Conservation (phyloP, 2,888 invertebrate species). For the Polydrusus pterygomalis region DNA sequence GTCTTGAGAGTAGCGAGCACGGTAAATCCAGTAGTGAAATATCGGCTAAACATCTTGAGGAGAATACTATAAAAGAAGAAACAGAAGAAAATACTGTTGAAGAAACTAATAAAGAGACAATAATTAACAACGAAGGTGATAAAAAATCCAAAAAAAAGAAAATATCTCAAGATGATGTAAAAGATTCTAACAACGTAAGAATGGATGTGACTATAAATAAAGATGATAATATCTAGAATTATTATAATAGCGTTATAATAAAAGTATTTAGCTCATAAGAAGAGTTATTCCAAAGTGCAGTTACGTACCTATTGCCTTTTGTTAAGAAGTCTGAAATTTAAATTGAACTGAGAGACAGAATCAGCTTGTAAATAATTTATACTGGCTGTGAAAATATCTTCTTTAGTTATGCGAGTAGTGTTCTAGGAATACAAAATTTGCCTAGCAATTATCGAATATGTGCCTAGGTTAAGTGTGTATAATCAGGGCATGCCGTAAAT, state of each 20-base stretch:
- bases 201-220: background rate
- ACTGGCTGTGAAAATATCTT: conserved; percentile 9
- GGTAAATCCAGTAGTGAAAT: conserved; percentile 18
- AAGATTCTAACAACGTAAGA: background rate
- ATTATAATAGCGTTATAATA: background rate
- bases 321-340: too few relatives aligned
- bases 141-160: background rate
- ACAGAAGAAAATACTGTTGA: background rate
- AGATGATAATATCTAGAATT: background rate
- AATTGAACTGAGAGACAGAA: too few relatives aligned
- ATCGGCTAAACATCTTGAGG: conserved; percentile 10
- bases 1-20: conserved; percentile 19
- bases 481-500: background rate
- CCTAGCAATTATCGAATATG: conserved; percentile 13
- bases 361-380: background rate
- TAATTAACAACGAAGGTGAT: background rate
- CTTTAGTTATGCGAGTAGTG: background rate
- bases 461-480: background rate
- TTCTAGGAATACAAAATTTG: conserved; percentile 7
- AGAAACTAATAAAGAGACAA: background rate
- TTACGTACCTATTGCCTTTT: too few relatives aligned
- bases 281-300: too few relatives aligned
- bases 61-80: conserved; percentile 36
- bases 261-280: background rate
- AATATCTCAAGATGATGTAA: too few relatives aligned